Conservation (phyloP, 1,140 invertebrate species). For the Drosophila saltans region DNA sequence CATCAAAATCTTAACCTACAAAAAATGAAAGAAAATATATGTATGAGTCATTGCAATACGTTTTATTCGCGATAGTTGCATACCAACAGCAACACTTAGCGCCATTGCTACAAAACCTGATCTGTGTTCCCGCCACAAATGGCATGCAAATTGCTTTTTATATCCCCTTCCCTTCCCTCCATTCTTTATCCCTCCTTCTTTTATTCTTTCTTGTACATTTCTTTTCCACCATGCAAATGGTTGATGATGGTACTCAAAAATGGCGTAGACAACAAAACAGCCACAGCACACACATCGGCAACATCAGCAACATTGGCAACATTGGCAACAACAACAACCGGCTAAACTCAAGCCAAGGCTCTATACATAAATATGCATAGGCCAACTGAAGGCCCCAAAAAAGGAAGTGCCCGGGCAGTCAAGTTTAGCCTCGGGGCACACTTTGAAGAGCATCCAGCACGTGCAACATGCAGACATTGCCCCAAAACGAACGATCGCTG, state of each 20-base stretch:
- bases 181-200: slow-evolving; percentile 15
- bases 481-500: slow-evolving; percentile 54
- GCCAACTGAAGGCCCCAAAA: slow-evolving; percentile 36
- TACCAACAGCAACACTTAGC: slow-evolving; percentile 48
- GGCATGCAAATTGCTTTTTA: slow-evolving; percentile 81
- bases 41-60: slow-evolving; percentile 38
- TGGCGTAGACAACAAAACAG: slow-evolving; percentile 66
- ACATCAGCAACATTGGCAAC: too few relatives aligned
- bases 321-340: neutral
- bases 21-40: neutral
- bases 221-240: slow-evolving; percentile 53
- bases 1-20: slow-evolving; percentile 23
- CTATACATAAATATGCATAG: slow-evolving; percentile 76
- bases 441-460: slow-evolving; percentile 52
- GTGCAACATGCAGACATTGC: slow-evolving; percentile 23
- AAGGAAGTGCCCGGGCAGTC: slow-evolving; percentile 63
- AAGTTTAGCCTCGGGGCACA: slow-evolving; percentile 73
- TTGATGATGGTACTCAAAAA: slow-evolving; percentile 80
- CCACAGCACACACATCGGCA: neutral
- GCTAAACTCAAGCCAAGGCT: slow-evolving; percentile 14
- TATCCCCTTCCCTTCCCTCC: slow-evolving; percentile 27
- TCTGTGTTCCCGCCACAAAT: slow-evolving; percentile 62
- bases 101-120: slow-evolving; percentile 69
- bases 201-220: slow-evolving; percentile 26
- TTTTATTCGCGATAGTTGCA: slow-evolving; percentile 5